Base-by-base conservation (phyloP, 1,140 invertebrate genomes). In the Ridgeia piscesae region DNA sequence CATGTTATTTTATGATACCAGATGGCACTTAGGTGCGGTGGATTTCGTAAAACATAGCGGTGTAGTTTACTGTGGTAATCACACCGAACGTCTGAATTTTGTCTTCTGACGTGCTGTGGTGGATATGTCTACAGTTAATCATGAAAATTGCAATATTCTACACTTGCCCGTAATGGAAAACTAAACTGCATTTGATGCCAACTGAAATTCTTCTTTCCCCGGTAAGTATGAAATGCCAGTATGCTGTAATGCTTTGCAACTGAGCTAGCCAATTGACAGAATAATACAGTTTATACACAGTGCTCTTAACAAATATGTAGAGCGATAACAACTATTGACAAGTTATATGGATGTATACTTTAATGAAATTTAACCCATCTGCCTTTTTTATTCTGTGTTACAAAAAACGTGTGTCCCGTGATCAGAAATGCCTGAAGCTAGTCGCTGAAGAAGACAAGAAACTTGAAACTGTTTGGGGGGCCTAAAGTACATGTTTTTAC, bases 1-100 rank as follows among this genome's bases (percentile, higher is more conserved):
- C 17, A 77, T 77, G 58, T 77, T 77, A 77, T 77, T 77, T 77
- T 77, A 77, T 77, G 58, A 77, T 77, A 77, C 58, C 58, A 77
- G 58, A 77, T 77, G 58, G 58, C 58, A 77, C 58, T 31, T 77
- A 77, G 58, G 58, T 77, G 58, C 17, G 6, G n/a, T 77, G 58
- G 58, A 77, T 77, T 77, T 77, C 58, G 58, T 77, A 77, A 77
- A 77, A 77, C 58, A 77, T 77, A 21, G 17, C 17, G 58, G 58
- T 77, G 58, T 77, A 21, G 58, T 21, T 77, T 77, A 77, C 58
- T 31, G 58, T 77, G 14, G 6, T 2, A 14, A 21, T 8, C 58
- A 42, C 4, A 42, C 11, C 42, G 27, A 21, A 77, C 27, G 17
- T 77, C 58, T 77, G 58, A 77, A 77, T 77, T 77, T 77, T 77